phyloP scores from a whole-genome alignment of 2,113 vertebrate genomes.

The Ciconia maguari region DNA sequence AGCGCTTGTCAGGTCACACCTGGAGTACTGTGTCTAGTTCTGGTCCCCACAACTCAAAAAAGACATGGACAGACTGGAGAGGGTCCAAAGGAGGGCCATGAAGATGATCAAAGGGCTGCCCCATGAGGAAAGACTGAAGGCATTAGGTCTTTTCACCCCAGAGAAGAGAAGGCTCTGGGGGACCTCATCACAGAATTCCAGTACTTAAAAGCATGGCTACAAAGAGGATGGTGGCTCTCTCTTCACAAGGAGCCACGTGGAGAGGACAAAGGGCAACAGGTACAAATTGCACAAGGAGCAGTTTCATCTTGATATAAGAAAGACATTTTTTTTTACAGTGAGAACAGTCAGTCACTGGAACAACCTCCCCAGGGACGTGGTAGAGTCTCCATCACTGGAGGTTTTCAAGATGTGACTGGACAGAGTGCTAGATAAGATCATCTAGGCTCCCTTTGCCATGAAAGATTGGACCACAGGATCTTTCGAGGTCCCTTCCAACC shows the following conservation, averaged over 20 bases:
- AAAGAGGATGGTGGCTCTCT: not conserved
- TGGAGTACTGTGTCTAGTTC: not conserved
- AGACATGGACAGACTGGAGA: not conserved
- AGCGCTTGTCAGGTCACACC: not conserved
- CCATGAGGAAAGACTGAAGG: not conserved
- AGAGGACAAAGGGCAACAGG: not conserved
- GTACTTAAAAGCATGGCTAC: not conserved
- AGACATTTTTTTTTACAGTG: not conserved
- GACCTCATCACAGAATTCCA: not conserved
- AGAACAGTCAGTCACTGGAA: not conserved
- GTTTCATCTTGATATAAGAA: not conserved
- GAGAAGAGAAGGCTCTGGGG: not conserved
- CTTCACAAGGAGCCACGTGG: not conserved
- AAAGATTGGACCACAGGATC: not conserved
- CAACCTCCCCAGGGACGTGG: not conserved
- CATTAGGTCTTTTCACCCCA: not conserved
- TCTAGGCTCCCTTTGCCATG: not conserved
- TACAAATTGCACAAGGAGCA: not conserved
- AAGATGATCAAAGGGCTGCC: not conserved
- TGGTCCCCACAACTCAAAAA: too few relatives aligned
- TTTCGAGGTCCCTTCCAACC: not conserved
- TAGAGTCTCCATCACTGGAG: not conserved
- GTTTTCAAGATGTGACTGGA: not conserved
- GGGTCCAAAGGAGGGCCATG: not conserved
- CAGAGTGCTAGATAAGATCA: not conserved